Evolutionary conservation across 92 coral and sea anemone species (phyloP).

Genomic region (Isaurus tuberculatus): DNA sequence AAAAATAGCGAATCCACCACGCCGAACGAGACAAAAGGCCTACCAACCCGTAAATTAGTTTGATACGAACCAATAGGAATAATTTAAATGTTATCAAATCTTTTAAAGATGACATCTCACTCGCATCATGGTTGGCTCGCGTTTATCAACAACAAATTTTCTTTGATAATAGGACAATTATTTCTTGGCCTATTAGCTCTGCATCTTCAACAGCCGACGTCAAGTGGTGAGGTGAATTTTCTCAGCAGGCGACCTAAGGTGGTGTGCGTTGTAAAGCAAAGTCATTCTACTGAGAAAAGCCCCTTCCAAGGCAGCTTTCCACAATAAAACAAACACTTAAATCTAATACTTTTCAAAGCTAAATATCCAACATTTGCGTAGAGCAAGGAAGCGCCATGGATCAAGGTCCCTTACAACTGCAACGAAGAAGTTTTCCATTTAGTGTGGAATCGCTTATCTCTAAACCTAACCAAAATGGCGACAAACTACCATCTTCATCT

Average conservation of each 20-base stretch:
- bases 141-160: slow-evolving; percentile 99
- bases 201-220: slow-evolving; percentile 97
- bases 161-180: slow-evolving; percentile 99
- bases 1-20: slow-evolving; percentile 89
- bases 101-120: slow-evolving; percentile 94
- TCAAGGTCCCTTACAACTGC: slow-evolving; percentile 13
- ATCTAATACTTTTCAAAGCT: background rate
- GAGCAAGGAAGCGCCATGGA: slow-evolving; percentile 6
- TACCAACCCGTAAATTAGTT: slow-evolving; percentile 98
- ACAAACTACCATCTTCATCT: slow-evolving; percentile 61
- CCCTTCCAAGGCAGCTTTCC: slow-evolving; percentile 34
- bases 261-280: slow-evolving; percentile 42
- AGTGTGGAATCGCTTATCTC: slow-evolving; percentile 97
- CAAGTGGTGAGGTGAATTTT: slow-evolving; percentile 95
- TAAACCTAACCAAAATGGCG: slow-evolving; percentile 76
- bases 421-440: slow-evolving; percentile 74
- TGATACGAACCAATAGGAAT: slow-evolving; percentile 96
- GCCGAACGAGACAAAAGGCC: slow-evolving; percentile 93
- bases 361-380: slow-evolving; percentile 10
- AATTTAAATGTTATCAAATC: slow-evolving; percentile 96
- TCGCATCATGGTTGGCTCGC: slow-evolving; percentile 96
- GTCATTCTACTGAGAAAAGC: slow-evolving; percentile 36
- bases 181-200: slow-evolving; percentile 99
- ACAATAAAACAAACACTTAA: slow-evolving; percentile 21
- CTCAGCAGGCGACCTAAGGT: slow-evolving; percentile 84